Evolutionary conservation across 2,888 invertebrate genomes (phyloP).

Genomic region (Melanostoma scalare): DNA sequence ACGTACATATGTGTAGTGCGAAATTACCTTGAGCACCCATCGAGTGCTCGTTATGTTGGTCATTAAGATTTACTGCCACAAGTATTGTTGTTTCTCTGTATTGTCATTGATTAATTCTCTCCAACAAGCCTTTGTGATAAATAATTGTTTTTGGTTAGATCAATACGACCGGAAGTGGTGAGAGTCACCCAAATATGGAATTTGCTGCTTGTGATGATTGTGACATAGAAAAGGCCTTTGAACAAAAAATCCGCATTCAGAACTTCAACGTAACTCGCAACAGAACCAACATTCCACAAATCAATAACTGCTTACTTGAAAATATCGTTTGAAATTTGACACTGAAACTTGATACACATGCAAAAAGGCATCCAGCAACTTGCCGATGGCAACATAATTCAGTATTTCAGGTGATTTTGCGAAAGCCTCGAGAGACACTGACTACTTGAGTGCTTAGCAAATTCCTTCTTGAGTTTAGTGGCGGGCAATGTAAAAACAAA

Average conservation of each 20-base stretch:
- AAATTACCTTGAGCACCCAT: slow-evolving; percentile 51
- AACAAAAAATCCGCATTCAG: slow-evolving; percentile 28
- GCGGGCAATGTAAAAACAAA: slow-evolving; percentile 47
- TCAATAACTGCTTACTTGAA: slow-evolving; percentile 16
- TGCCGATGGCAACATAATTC: slow-evolving; percentile 38
- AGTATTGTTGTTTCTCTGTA: slow-evolving; percentile 34
- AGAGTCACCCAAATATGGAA: slow-evolving; percentile 40
- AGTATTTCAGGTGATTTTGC: slow-evolving; percentile 65
- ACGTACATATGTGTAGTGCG: slow-evolving; percentile 36
- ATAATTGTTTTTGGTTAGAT: slow-evolving; percentile 17
- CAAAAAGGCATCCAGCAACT: slow-evolving; percentile 22
- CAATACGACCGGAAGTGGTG: slow-evolving; percentile 61
- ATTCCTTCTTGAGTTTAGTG: slow-evolving; percentile 56
- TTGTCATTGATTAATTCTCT: slow-evolving; percentile 37
- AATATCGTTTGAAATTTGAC: slow-evolving; percentile 50
- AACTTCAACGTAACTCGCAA: slow-evolving; percentile 1
- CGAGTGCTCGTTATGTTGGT: slow-evolving; percentile 39
- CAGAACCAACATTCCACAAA: slow-evolving; percentile 14
- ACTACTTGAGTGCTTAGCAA: slow-evolving; percentile 45
- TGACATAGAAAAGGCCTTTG: slow-evolving; percentile 36
- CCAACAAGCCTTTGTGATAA: slow-evolving; percentile 25
- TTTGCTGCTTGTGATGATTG: slow-evolving; percentile 7
- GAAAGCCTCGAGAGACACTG: slow-evolving; percentile 59
- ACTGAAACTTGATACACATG: slow-evolving; percentile 56
- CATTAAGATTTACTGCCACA: slow-evolving; percentile 42